Evolutionary conservation across 2,113 vertebrate genomes (phyloP).

Genomic region (Axis porcinus): DNA sequence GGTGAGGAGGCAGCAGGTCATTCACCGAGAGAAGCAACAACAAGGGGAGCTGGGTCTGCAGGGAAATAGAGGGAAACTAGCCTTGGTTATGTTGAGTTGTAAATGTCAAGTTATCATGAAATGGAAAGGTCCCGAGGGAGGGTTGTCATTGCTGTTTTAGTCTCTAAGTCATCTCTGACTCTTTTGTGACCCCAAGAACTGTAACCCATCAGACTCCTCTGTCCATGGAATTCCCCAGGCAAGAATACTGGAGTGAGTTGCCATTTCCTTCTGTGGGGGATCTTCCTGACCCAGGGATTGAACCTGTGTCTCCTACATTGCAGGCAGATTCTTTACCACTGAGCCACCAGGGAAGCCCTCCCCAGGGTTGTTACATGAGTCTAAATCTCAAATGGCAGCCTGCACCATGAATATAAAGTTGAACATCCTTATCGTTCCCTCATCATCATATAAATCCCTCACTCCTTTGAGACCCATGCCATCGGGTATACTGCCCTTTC

Average conservation of each 20-base stretch:
- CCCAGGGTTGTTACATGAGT: not conserved
- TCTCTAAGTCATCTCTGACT: not conserved
- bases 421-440: not conserved
- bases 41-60: not conserved
- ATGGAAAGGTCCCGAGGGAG: not conserved
- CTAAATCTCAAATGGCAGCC: not conserved
- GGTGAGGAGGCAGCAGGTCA: not conserved
- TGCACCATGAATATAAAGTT: not conserved
- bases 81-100: not conserved
- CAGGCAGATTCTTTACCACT: not conserved
- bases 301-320: not conserved
- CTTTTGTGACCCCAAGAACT: not conserved
- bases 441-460: not conserved
- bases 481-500: not conserved
- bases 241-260: not conserved
- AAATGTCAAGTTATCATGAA: not conserved
- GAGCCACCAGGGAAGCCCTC: not conserved
- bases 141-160: not conserved
- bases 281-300: not conserved
- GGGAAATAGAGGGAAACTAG: not conserved
- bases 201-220: not conserved
- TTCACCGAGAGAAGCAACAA: not conserved
- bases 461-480: not conserved
- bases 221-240: not conserved
- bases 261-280: not conserved